A percentile compares a stretch with the other conserved stretches of the same genome.
Conservation (phyloP, 2,888 invertebrate genomes). For the Anorthoa munda region DNA sequence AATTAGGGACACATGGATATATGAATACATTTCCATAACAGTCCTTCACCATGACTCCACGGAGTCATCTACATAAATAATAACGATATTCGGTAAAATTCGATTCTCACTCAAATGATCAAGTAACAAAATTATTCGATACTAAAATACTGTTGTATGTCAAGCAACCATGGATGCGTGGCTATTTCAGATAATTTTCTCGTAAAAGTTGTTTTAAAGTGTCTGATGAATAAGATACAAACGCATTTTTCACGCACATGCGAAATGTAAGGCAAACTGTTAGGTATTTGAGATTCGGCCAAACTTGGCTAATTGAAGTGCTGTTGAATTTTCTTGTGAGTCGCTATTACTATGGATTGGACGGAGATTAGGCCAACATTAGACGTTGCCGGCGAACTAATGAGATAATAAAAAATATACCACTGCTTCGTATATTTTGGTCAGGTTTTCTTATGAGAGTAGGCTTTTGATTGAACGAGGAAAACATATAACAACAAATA, state of each 20-base stretch:
- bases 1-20: background rate
- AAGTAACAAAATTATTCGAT: too few species aligned
- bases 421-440: conserved; percentile 10
- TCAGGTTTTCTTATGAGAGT: conserved; percentile 33
- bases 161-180: too few species aligned
- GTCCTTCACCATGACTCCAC: too few species aligned
- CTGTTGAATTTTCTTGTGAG: conserved; percentile 67
- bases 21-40: background rate
- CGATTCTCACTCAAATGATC: too few species aligned
- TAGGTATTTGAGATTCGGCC: conserved; percentile 58
- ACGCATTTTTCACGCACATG: background rate
- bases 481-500: conserved; percentile 55
- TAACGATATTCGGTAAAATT: too few species aligned
- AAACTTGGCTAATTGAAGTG: conserved; percentile 70
- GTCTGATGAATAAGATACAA: background rate
- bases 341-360: conserved; percentile 48
- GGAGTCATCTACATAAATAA: too few species aligned
- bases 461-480: conserved; percentile 54
- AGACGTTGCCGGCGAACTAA: conserved; percentile 32
- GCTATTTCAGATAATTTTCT: too few species aligned
- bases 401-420: conserved; percentile 42
- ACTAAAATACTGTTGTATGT: too few species aligned
- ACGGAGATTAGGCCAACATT: conserved; percentile 51
- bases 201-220: background rate
- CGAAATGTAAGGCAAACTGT: conserved; percentile 39